Conservation (phyloP, 2,888 invertebrate species). For the Leptinotarsa juncta region DNA sequence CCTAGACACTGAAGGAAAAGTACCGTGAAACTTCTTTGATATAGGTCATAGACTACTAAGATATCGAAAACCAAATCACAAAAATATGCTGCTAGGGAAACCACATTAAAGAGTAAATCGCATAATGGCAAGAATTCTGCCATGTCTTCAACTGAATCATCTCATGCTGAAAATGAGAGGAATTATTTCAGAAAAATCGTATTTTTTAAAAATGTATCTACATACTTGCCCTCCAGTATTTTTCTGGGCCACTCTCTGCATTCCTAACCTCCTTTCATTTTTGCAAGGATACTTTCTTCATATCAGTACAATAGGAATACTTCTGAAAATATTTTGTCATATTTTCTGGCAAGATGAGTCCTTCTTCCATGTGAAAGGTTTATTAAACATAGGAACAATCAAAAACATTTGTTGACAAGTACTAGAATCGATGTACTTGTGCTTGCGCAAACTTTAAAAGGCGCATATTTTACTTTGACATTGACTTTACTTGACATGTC, state of each 20-base stretch:
- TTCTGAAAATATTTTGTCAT: slow-evolving; percentile 20
- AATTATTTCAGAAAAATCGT: slow-evolving; percentile 28
- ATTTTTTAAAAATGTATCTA: slow-evolving; percentile 44
- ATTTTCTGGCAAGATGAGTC: not conserved
- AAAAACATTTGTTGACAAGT: slow-evolving; percentile 32
- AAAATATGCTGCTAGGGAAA: slow-evolving; percentile 89
- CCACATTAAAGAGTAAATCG: slow-evolving; percentile 91
- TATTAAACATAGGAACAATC: not conserved
- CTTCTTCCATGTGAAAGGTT: slow-evolving; percentile 19
- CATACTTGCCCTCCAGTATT: slow-evolving; percentile 61
- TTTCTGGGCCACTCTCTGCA: slow-evolving; percentile 63
- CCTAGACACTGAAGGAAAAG: slow-evolving; percentile 78
- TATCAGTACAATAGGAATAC: slow-evolving; percentile 1
- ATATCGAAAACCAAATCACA: slow-evolving; percentile 92
- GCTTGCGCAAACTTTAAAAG: not conserved
- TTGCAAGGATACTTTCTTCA: slow-evolving; percentile 41
- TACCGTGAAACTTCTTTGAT: slow-evolving; percentile 74
- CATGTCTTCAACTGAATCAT: slow-evolving; percentile 66
- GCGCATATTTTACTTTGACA: not conserved
- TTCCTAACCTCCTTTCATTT: slow-evolving; percentile 66
- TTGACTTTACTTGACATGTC: too few relatives aligned
- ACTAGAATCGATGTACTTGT: too few relatives aligned
- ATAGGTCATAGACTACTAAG: slow-evolving; percentile 85
- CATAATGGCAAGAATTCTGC: slow-evolving; percentile 91
- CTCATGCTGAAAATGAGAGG: slow-evolving; percentile 58